Conservation (phyloP, 2,797 vertebrate genomes). For the Sebastes paucispinis region DNA sequence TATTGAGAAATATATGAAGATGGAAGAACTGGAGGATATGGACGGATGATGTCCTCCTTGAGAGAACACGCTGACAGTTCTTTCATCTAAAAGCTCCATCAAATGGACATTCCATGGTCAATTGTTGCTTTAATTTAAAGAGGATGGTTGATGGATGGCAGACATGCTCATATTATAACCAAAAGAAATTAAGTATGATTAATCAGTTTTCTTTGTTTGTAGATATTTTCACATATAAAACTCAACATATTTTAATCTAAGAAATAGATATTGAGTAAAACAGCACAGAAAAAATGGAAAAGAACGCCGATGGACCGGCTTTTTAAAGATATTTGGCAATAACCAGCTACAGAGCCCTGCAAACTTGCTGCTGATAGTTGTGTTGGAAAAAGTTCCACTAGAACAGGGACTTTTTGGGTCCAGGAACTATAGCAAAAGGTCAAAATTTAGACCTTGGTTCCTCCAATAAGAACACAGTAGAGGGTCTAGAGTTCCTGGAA, state of each 20-base stretch:
- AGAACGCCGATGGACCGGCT: rapidly evolving
- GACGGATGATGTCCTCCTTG: constrained; percentile 7
- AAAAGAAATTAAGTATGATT: background rate
- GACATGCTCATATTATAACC: background rate
- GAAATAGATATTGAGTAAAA: background rate
- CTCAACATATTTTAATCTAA: background rate
- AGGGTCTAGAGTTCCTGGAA: background rate
- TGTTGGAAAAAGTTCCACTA: background rate
- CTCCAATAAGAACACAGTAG: background rate
- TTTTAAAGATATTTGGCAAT: background rate
- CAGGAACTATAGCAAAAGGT: background rate
- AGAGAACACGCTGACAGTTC: constrained; percentile 21
- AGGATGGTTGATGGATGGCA: background rate
- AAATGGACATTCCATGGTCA: constrained; percentile 37
- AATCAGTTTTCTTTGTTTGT: background rate
- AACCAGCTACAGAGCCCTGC: background rate
- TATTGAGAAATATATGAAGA: constrained; percentile 1
- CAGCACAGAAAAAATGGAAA: background rate
- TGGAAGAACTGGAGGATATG: constrained; percentile 9
- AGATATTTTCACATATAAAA: background rate
- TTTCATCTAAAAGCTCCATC: constrained; percentile 48
- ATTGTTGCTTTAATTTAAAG: background rate
- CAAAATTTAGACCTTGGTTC: background rate
- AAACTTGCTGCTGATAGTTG: background rate
- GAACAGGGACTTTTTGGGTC: background rate